These are phyloP conservation scores for Camponotus pennsylvanicus DNA, from an alignment of 1,140 invertebrate species.

Conservation along the genomic window DNA sequence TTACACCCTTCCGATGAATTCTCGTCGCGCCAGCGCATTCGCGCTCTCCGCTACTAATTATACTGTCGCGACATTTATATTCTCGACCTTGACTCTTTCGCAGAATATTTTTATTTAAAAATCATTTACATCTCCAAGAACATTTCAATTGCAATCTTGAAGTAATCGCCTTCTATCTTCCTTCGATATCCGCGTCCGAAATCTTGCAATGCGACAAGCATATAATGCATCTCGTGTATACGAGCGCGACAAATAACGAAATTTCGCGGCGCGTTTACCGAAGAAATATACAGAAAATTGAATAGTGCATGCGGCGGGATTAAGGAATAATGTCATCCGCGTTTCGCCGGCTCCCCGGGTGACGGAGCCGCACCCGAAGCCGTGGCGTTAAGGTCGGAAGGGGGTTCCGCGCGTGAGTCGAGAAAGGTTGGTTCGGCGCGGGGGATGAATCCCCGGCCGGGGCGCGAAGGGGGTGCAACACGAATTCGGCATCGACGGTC, in stretches of 20 bases:
- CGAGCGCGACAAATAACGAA: constrained; percentile 13
- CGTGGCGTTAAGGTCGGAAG: constrained; percentile 1
- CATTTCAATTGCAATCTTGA: not conserved
- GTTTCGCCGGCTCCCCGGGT: constrained; percentile 28
- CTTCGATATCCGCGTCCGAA: not conserved
- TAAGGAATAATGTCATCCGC: constrained; percentile 57
- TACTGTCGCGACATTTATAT: not conserved
- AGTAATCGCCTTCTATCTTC: not conserved
- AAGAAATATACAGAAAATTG: constrained; percentile 38
- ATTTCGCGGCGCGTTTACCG: constrained; percentile 4
- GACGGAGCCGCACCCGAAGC: constrained; percentile 27
- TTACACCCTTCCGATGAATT: constrained; percentile 21
- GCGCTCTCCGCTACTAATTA: not conserved
- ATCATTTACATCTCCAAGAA: not conserved
- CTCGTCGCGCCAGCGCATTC: not conserved
- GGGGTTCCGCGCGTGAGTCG: constrained; percentile 21
- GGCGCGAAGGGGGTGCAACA: constrained; percentile 60
- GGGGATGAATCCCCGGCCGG: constrained; percentile 35
- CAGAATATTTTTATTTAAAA: not conserved
- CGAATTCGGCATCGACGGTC: constrained; percentile 71
- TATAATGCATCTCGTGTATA: not conserved
- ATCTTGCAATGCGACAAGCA: not conserved
- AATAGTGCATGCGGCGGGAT: constrained; percentile 37
- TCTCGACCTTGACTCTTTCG: not conserved
- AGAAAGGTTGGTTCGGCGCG: constrained; percentile 5